Base-by-base conservation (phyloP, 1,140 invertebrate genomes). In the Sycophaga agraensis region DNA sequence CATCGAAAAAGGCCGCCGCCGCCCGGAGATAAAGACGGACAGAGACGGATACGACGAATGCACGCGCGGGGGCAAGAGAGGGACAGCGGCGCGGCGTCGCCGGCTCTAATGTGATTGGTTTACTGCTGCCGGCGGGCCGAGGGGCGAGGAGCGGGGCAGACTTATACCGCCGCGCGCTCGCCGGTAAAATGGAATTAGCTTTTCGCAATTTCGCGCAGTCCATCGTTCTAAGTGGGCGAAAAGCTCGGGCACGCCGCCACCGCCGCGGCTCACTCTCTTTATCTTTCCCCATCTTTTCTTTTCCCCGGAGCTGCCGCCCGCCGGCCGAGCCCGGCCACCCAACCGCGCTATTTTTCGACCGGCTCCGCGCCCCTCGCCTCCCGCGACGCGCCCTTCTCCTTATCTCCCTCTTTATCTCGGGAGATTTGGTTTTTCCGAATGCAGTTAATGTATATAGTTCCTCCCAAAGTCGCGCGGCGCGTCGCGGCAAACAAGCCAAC, bases 31-130 rank as follows among this genome's bases (percentile, higher is more conserved):
- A 55, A 55, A 55, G 39, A 55, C 22, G 49, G 19, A 53, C 9
- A n/a, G 17, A 26, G 24, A 40, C 22, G 35, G n/a, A n/a, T 16
- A 1, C 17, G 1, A 12, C 16, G 11, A 37, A 51, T 35, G 17
- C 6, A 42, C 14, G 7, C 4, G 16, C 7, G 40, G 19, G 40
- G n/a, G 24, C 6, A 9, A 21, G 48, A 12, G 51, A 31, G 22
- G 2, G 51, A 19, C 19, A 17, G 17, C 22, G 31, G 42, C 37
- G 53, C 35, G 9, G 31, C 11, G n/a, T 28, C 22, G 9, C 62
- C 48, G 65, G 66, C 67, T 71, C 70, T 74, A 76, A 74, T 73
- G 72, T 72, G 72, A 76, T 76, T 76, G 71, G 72, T 74, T 76
- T 73, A 74, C 69, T 70, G 60, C 69, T 66, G 66, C 61, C 60